Evolutionary conservation across 2,797 vertebrate species (phyloP).

Genomic region (Sebastes oblongus): DNA sequence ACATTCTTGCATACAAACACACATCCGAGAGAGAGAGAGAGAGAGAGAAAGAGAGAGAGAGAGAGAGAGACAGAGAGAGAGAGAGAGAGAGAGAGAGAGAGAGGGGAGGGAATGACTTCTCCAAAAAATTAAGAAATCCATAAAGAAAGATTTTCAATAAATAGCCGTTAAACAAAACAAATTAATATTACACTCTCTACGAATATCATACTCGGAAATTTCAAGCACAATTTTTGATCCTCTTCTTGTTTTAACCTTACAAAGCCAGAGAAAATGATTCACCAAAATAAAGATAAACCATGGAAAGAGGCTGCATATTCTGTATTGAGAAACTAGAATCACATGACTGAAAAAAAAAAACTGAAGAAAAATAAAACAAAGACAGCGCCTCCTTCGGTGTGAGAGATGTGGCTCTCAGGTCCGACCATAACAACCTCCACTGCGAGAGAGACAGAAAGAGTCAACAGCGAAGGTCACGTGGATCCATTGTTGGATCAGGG

Average conservation of each 20-base stretch:
- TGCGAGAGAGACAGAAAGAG: conserved; percentile 53
- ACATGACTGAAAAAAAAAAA: conserved; percentile 41
- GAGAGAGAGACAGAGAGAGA: background rate
- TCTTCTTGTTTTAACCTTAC: conserved; percentile 63
- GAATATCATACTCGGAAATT: conserved; percentile 71
- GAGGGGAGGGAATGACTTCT: conserved; percentile 70
- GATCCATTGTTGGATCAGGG: conserved; percentile 34
- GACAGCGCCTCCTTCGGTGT: conserved; percentile 65
- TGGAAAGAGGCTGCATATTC: conserved; percentile 79
- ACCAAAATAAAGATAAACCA: conserved; percentile 45
- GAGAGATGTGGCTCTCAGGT: conserved; percentile 62
- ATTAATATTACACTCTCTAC: conserved; percentile 74
- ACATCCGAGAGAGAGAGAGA: conserved; percentile 14
- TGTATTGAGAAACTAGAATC: conserved; percentile 65
- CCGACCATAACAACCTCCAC: conserved; percentile 55
- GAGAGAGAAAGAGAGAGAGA: background rate
- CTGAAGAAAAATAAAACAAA: conserved; percentile 27
- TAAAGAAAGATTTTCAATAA: conserved; percentile 78
- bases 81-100: background rate
- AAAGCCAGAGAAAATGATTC: conserved; percentile 55
- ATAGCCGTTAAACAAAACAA: conserved; percentile 80
- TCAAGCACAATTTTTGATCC: conserved; percentile 72
- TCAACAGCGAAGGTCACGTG: conserved; percentile 32
- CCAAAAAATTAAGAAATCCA: conserved; percentile 63
- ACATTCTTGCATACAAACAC: conserved; percentile 59